These are phyloP conservation scores for Aethes cnicana DNA, from an alignment of 2,888 invertebrate species.

Conservation along the genomic window DNA sequence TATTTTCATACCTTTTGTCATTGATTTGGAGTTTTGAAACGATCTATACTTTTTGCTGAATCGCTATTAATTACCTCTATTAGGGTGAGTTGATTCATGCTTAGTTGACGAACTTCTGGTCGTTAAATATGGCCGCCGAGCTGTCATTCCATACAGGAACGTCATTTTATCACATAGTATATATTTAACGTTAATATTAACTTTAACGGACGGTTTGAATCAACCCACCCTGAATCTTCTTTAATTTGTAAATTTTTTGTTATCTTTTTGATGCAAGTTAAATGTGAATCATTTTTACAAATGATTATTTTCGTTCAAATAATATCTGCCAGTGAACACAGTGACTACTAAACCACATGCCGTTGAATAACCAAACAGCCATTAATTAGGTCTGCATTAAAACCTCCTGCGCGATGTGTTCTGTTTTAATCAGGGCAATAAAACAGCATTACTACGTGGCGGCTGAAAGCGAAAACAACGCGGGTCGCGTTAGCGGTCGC, in stretches of 20 bases:
- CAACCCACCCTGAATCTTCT: too few species aligned
- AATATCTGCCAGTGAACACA: constrained; percentile 5
- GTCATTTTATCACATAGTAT: too few species aligned
- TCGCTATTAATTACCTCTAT: too few species aligned
- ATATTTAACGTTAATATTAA: too few species aligned
- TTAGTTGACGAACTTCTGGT: too few species aligned
- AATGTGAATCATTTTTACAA: too few species aligned
- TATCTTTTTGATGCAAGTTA: too few species aligned
- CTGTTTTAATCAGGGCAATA: constrained; percentile 47
- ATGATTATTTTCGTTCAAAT: not conserved
- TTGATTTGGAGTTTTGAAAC: constrained; percentile 55
- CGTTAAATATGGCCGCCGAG: too few species aligned
- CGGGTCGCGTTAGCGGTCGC: constrained; percentile 37
- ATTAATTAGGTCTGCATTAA: constrained; percentile 47
- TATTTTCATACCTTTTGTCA: constrained; percentile 71
- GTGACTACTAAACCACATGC: constrained; percentile 27
- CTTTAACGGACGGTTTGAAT: too few species aligned
- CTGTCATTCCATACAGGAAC: too few species aligned
- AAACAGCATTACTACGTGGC: constrained; percentile 41
- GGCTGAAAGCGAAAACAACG: constrained; percentile 35
- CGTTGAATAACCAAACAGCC: constrained; percentile 48
- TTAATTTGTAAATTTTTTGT: too few species aligned
- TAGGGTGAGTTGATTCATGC: too few species aligned
- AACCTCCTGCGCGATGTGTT: constrained; percentile 34
- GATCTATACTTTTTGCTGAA: constrained; percentile 49